Evolutionary conservation across 2,113 vertebrate species (phyloP).

Genomic region (Campylorhamphus procurvoides): DNA sequence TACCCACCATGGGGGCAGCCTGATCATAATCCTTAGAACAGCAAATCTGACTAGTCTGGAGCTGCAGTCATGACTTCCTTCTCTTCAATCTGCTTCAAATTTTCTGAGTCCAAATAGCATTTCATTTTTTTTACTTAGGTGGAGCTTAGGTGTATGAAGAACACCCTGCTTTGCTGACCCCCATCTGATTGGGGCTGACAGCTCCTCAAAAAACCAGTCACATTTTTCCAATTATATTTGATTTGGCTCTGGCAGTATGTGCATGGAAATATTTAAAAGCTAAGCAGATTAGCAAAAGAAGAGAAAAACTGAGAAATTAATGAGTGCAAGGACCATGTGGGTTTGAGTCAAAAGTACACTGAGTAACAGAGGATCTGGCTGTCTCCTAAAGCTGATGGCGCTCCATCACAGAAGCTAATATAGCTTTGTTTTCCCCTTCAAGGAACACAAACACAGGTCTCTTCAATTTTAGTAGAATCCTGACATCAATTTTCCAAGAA

Average conservation of each 20-base stretch:
- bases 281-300: conserved; percentile 6
- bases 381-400: not conserved
- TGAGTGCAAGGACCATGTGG: not conserved
- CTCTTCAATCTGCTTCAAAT: not conserved
- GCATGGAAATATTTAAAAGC: not conserved
- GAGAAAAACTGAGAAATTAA: conserved; percentile 5
- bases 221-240: conserved; percentile 35
- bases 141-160: not conserved
- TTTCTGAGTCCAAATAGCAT: not conserved
- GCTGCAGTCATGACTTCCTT: not conserved
- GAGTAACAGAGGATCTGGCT: not conserved
- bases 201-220: not conserved
- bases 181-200: not conserved
- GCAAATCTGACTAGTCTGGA: not conserved
- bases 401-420: not conserved
- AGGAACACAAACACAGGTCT: not conserved
- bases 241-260: not conserved
- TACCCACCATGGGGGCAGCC: not conserved
- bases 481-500: not conserved
- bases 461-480: not conserved
- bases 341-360: not conserved
- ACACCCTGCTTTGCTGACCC: not conserved
- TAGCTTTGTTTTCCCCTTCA: not conserved
- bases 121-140: not conserved
- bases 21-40: not conserved